Conservation (phyloP, 35 echinoderm and acorn worm genomes). For the Nesometra sesokonis region DNA sequence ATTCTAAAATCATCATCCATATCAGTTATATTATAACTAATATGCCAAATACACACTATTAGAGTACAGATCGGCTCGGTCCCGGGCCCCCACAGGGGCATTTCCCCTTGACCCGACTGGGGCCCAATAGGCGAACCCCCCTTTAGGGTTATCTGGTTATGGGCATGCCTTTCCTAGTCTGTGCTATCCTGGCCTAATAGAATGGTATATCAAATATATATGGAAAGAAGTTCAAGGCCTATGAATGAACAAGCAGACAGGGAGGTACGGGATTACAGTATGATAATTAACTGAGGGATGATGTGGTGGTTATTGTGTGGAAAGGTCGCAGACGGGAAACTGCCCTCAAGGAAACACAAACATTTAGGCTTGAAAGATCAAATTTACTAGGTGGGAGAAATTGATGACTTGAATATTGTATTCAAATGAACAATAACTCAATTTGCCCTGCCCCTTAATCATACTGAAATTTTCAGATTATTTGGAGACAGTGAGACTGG, state of each 20-base stretch:
- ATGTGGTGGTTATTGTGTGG: background rate
- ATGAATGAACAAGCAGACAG: background rate
- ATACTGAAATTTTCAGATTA: background rate
- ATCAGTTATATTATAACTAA: no score
- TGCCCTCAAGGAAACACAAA: background rate
- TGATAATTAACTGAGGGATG: background rate
- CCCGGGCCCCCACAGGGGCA: no score
- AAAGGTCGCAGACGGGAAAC: background rate
- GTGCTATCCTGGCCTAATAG: no score
- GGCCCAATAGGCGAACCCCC: no score
- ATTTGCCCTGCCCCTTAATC: background rate
- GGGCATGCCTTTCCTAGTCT: no score
- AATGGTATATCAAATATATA: no score
- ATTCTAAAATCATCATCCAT: no score
- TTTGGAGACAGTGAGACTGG: background rate
- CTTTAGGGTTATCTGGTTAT: no score
- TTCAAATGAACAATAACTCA: background rate
- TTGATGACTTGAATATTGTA: background rate
- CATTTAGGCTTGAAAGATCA: background rate
- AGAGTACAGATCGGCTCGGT: no score
- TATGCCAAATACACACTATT: no score
- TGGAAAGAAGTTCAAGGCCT: background rate
- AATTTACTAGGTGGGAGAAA: background rate
- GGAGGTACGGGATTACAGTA: background rate
- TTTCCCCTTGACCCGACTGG: no score